phyloP scores from a whole-genome alignment of 1,140 invertebrate genomes.

The Ceratina australensis region DNA sequence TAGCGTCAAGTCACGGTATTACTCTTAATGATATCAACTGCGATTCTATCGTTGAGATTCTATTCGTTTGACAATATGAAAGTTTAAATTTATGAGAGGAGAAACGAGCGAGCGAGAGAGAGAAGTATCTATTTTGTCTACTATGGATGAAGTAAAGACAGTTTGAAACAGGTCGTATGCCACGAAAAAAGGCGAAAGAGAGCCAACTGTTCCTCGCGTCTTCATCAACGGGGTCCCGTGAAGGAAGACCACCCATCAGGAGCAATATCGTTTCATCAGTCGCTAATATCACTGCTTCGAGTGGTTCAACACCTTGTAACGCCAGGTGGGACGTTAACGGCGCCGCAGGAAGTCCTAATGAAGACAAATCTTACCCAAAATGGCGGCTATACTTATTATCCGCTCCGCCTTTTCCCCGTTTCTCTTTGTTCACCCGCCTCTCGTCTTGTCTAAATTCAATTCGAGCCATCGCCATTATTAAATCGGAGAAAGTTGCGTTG shows the following conservation, averaged over 20 bases:
- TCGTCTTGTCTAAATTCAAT: neutral
- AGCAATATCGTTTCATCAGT: conserved; percentile 73
- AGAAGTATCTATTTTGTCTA: neutral
- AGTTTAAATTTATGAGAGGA: too few relatives aligned
- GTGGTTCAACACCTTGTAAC: conserved; percentile 75
- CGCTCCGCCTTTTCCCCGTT: conserved; percentile 38
- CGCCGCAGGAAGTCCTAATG: conserved; percentile 77
- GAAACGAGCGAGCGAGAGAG: conserved; percentile 11
- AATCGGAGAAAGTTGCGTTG: neutral
- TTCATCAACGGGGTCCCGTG: conserved; percentile 61
- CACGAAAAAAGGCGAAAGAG: conserved; percentile 53
- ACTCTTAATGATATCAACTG: too few relatives aligned
- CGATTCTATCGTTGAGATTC: too few relatives aligned
- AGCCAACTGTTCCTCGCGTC: conserved; percentile 64
- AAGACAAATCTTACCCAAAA: conserved; percentile 77
- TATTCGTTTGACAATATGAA: too few relatives aligned
- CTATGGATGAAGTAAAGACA: conserved; percentile 38
- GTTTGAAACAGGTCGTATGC: conserved; percentile 36
- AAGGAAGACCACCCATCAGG: conserved; percentile 73
- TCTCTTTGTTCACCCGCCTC: conserved; percentile 7
- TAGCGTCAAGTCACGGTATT: too few relatives aligned
- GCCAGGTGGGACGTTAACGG: conserved; percentile 72
- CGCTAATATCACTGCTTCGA: conserved; percentile 69
- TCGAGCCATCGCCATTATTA: neutral
- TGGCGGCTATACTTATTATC: conserved; percentile 72